Base-by-base conservation (phyloP, 2,113 vertebrate genomes). In the Scartelaos histophorus region DNA sequence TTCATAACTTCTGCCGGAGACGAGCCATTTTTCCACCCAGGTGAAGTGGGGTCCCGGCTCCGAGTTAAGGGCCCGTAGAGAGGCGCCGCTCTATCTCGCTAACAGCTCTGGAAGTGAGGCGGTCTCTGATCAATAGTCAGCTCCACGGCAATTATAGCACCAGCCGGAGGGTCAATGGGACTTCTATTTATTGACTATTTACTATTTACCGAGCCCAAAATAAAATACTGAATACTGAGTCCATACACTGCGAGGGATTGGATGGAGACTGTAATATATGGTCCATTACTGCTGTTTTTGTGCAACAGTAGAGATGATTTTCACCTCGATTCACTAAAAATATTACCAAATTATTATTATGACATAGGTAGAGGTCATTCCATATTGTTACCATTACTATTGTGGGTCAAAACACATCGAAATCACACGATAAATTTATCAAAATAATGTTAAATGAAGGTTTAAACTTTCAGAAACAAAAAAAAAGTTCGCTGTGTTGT, bases 51-150 rank as follows among this genome's bases (percentile, higher is more conserved):
- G 45, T 78, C 71, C 66, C 54, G 29, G 24, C 67, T 71, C 68
- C 82, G 67, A 66, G 47, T 75, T 79, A 45, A 79, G 74, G 67
- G 25, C 67, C 60, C 64, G 64, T 68, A 58, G 35, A 87, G 73
- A 72, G 17, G 61, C 76, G 70, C 9, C 35, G 22, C 56, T 81
- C 70, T 67, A 16, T 85, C 57, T 69, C 0, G 13, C 64, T 69
- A 73, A 35, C 29, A 65, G 51, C 66, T 25, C 67, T 61, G 67
- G 7, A 6, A 62, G 45, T 70, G 60, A 68, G 56, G 75, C 58
- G 56, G 75, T 58, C 15, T 5, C 54, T 67, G 62, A 74, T 85
- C 78, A 74, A 75, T 70, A 75, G 16, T 58, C 38, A 21, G 24
- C 65, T 15, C 43, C 38, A 66, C n/a, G n/a, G 64, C 38, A 66